Evolutionary conservation across 2,888 invertebrate species (phyloP), one percentile per base, ranked within the genome.

Genomic region (Disparrhopalites patrizii): DNA sequence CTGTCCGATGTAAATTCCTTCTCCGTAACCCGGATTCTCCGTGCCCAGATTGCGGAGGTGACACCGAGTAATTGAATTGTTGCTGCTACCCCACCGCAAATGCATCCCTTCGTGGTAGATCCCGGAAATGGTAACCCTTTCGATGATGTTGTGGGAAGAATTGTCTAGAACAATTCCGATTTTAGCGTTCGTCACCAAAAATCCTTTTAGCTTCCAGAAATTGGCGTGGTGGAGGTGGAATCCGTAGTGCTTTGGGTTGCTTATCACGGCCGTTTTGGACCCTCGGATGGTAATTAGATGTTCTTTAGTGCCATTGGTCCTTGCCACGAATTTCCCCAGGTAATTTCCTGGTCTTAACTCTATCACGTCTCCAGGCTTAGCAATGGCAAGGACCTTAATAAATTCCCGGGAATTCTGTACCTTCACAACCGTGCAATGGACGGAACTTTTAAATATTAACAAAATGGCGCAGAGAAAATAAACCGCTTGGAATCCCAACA

Each of bases 101-200:
- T 70, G 70, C 0, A 70, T 62, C 25, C 70, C 70, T 61, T 70
- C 70, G 20, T 70, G 67, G 18, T 68, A 65, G 13, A 70, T 68
- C 3, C 61, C 54, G 40, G 57, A 65, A 3, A 70, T 57, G 8
- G 63, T 57, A 4, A 70, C 43, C 40, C 68, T 68, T 30, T 65
- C 51, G 31, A 70, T 20, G 3, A 68, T 54, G 52, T 70, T 70
- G 56, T 52, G 52, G 36, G 57, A 68, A 20, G 67, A 66, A n/a
- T 67, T 65, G 33, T 68, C 68, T 10, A 70, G 63, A 30, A 70
- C 13, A 13, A 70, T 67, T 1, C 70, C 70, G 31, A 67, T 70
- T 36, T 65, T 67, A 13, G 70, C 64, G n/a, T 58, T 36, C 5
- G 65, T 62, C 13, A 70, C 36, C 0, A 68, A 68, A 28, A 70